Evolutionary conservation across 2,888 invertebrate species (phyloP).

Genomic region (Xylota segnis): DNA sequence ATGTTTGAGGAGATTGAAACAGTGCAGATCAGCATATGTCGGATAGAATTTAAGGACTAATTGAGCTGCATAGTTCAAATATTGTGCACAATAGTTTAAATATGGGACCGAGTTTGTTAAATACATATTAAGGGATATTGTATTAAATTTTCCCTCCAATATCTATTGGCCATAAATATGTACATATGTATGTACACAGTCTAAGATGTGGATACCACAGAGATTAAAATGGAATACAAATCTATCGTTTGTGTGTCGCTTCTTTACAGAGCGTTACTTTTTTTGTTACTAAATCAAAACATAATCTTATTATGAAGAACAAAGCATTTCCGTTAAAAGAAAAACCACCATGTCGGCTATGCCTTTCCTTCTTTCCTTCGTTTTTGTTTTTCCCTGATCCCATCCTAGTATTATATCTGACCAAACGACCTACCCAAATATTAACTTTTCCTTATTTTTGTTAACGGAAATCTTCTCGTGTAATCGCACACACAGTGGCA

Average conservation of each 20-base stretch:
- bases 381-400: conserved; percentile 18
- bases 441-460: conserved; percentile 61
- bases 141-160: too few species aligned
- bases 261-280: background rate
- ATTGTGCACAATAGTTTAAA: too few species aligned
- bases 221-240: conserved; percentile 24
- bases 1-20: too few species aligned
- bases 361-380: conserved; percentile 11
- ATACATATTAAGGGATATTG: too few species aligned
- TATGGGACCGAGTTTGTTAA: too few species aligned
- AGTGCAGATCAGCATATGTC: too few species aligned
- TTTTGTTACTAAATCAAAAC: conserved; percentile 37
- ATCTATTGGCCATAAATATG: too few species aligned
- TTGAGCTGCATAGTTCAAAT: too few species aligned
- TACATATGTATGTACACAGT: background rate
- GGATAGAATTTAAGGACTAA: too few species aligned
- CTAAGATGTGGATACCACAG: background rate
- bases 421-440: conserved; percentile 75
- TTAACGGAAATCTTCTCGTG: conserved; percentile 37
- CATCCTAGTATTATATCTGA: conserved; percentile 53
- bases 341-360: conserved; percentile 23
- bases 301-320: conserved; percentile 62
- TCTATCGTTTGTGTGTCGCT: conserved; percentile 44
- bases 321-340: conserved; percentile 41
- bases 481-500: conserved; percentile 34